These are phyloP conservation scores for Lemur catta DNA, from an alignment of 2,797 vertebrate species.

Conservation along the genomic window DNA sequence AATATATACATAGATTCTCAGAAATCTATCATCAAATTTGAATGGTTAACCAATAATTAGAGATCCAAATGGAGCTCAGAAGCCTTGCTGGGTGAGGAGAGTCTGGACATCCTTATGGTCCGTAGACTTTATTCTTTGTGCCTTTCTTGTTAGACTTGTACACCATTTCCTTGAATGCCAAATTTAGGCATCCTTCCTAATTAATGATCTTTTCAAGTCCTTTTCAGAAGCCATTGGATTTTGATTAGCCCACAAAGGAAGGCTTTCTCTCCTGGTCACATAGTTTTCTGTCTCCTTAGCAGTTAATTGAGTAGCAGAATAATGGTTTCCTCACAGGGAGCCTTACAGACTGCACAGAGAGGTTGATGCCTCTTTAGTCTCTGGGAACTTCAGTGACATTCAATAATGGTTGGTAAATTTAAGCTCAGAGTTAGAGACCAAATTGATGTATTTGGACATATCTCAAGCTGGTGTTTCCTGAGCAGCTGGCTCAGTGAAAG, in stretches of 20 bases:
- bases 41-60: constrained; percentile 50
- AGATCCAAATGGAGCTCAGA: constrained; percentile 35
- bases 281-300: constrained; percentile 89
- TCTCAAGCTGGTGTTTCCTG: constrained; percentile 53
- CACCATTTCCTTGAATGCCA: constrained; percentile 87
- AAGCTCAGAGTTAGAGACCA: constrained; percentile 67
- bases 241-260: constrained; percentile 88
- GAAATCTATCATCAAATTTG: not conserved
- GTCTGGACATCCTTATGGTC: constrained; percentile 63
- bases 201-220: constrained; percentile 89
- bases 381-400: constrained; percentile 86
- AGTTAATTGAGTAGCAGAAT: constrained; percentile 93
- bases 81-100: constrained; percentile 42
- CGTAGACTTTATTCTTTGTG: constrained; percentile 67
- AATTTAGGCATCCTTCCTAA: constrained; percentile 87
- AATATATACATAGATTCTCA: not conserved
- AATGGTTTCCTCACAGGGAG: constrained; percentile 82
- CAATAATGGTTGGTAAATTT: constrained; percentile 86
- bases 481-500: constrained; percentile 73
- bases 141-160: constrained; percentile 77
- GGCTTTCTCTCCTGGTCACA: constrained; percentile 80
- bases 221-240: constrained; percentile 87
- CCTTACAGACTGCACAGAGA: constrained; percentile 77
- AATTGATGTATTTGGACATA: constrained; percentile 43
- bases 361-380: constrained; percentile 82